These are phyloP conservation scores for Trinectes maculatus DNA, from an alignment of 2,113 vertebrate genomes.

Conservation along the genomic window DNA sequence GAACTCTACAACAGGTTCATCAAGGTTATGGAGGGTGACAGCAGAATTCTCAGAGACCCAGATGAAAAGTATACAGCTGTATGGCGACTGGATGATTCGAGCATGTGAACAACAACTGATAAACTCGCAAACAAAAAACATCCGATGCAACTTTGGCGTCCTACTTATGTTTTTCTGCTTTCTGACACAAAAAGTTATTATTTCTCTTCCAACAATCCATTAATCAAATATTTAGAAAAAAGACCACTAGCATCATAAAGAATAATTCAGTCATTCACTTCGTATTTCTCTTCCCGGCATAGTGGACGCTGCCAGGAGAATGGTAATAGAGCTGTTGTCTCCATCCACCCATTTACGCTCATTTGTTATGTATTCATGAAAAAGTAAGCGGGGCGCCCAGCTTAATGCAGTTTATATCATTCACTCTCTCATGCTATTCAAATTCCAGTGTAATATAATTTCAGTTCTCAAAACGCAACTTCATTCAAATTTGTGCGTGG, in stretches of 20 bases:
- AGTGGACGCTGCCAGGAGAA: conserved; percentile 52
- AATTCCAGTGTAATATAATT: conserved; percentile 35
- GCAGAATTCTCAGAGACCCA: conserved; percentile 20
- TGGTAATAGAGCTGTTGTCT: conserved; percentile 71
- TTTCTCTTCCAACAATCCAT: conserved; percentile 44
- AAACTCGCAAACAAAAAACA: neutral
- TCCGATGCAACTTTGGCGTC: neutral
- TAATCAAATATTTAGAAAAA: conserved; percentile 43
- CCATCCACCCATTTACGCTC: conserved; percentile 57
- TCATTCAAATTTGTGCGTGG: conserved; percentile 33
- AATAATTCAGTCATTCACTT: conserved; percentile 68
- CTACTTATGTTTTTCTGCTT: conserved; percentile 23
- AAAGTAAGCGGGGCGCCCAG: conserved; percentile 59
- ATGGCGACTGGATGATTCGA: neutral
- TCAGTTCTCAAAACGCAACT: conserved; percentile 37
- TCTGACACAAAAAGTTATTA: conserved; percentile 28
- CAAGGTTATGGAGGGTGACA: conserved; percentile 49
- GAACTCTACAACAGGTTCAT: conserved; percentile 27
- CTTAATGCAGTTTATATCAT: conserved; percentile 62
- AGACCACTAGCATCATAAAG: conserved; percentile 48
- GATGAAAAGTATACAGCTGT: neutral
- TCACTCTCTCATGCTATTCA: conserved; percentile 53
- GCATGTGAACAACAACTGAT: neutral
- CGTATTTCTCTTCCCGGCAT: conserved; percentile 63
- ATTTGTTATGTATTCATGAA: conserved; percentile 78